A percentile compares a stretch with the other conserved stretches of the same genome.
These are phyloP conservation scores for Tamias sibiricus DNA, from an alignment of 2,113 vertebrate species.

Conservation along the genomic window DNA sequence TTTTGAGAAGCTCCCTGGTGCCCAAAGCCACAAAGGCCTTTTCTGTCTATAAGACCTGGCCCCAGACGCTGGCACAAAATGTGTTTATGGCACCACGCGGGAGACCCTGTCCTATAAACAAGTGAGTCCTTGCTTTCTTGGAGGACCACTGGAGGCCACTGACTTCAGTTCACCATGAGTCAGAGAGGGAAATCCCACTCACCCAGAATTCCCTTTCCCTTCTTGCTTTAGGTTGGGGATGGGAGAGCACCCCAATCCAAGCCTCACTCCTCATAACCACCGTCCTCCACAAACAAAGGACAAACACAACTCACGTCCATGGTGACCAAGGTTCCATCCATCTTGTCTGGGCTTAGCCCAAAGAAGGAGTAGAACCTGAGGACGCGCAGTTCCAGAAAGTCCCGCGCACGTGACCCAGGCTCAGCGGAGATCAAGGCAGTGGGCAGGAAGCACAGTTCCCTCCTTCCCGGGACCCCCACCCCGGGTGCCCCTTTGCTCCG, in stretches of 20 bases:
- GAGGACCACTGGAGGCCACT: slow-evolving; percentile 63
- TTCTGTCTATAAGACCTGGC: slow-evolving; percentile 51
- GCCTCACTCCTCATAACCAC: background rate
- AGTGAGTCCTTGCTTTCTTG: slow-evolving; percentile 78
- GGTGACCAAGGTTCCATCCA: background rate
- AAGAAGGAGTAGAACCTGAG: background rate
- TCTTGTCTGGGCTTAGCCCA: background rate
- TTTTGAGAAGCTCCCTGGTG: background rate
- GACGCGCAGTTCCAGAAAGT: background rate
- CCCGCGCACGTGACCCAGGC: background rate
- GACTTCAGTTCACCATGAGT: background rate
- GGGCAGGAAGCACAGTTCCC: background rate
- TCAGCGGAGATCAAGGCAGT: background rate
- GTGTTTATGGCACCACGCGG: background rate
- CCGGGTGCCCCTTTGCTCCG: no score
- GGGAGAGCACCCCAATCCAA: background rate
- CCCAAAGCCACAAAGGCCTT: background rate
- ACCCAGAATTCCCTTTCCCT: background rate
- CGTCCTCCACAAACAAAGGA: background rate
- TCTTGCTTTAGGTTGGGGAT: background rate
- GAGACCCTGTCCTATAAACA: background rate
- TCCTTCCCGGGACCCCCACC: background rate
- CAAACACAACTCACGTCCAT: background rate
- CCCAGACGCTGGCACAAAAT: slow-evolving; percentile 11
- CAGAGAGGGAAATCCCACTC: background rate